Base-by-base conservation (phyloP, 2,888 invertebrate species). In the Ichneumoninae sp. region DNA sequence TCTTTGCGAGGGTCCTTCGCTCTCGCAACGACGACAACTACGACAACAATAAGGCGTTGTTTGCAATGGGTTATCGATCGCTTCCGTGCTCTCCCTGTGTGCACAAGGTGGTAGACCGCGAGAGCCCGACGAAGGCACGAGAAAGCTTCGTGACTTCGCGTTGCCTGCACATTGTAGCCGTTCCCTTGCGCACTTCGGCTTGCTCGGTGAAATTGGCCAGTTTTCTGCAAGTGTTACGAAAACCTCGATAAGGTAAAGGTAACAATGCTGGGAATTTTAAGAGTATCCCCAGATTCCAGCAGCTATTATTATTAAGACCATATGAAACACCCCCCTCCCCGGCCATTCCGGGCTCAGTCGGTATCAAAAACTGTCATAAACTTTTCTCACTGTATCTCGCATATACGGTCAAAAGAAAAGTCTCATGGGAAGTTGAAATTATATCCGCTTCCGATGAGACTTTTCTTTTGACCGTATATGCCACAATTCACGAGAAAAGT, bases 61-160 rank as follows among this genome's bases (percentile, higher is more conserved):
- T 87, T 86, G 88, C 89, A 88, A 88, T 88, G 89, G 88, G 87
- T 87, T 90, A 91, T 91, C 91, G 91, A 91, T 90, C 91, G 91
- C 87, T 90, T 88, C 88, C 88, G 84, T 86, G 74, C 78, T 78
- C 78, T 78, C 74, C 57, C 72, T 85, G 72, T 80, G 86, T 87
- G 86, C 88, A 87, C 81, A 84, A 72, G 82, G 79, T 66, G 65
- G 74, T 72, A 72, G 69, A 86, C 81, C 83, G 57, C 66, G 78
- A 82, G 76, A 83, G 75, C 75, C 76, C 84, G 66, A 76, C 79
- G 78, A 83, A 80, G 84, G 79, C 86, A 87, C 87, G 88, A 88
- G 83, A 85, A 83, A 87, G 86, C 87, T 83, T 88, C 89, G 89
- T 90, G 90, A 90, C 88, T 89, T 82, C 57, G 65, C 60, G 60